Base-by-base conservation (phyloP, 2,797 vertebrate species). In the Tapirus indicus region DNA sequence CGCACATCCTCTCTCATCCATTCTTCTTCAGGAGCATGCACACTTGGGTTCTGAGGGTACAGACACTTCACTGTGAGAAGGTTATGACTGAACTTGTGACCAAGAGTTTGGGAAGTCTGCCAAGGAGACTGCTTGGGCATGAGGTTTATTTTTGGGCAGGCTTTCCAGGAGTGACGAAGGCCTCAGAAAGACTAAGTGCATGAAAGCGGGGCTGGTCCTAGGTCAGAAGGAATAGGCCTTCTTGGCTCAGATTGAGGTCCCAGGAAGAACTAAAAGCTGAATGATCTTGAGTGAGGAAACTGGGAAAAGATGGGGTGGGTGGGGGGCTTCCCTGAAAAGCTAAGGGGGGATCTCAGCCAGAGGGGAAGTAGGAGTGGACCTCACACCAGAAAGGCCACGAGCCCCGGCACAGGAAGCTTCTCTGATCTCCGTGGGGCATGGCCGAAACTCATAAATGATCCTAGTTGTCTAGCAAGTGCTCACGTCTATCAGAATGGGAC, bases 1-100 rank as follows among this genome's bases (percentile, higher is more conserved):
- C 21, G 21, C 0, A 5, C 18, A 2, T 27, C 2, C 38, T 14
- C 25, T 20, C 20, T 62, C 29, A 23, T 14, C 18, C 14, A 0
- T n/a, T 69, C 44, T 64, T 47, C 32, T 20, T 21, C 49, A 54
- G 38, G n/a, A 54, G 12, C 29, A 1, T 0, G 2, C 17, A 12
- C 29, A 12, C 21, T 7, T 0, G 5, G 23, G 52, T 41, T 92
- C 84, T 47, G 38, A 71, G 64, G 49, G 35, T 25, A 27, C 49
- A 35, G 56, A 49, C 2, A 1, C 54, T 44, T 35, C 38, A 3
- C 44, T 16, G 7, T 11, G 17, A 91, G 68, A 68, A 88, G 54
- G 60, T 0, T 4, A 44, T 1, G 8, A 21, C 49, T 25, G 87
- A 85, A 41, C 44, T 20, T 47, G 35, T 64, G 92, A 74, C 88